phyloP scores from a whole-genome alignment of 2,113 vertebrate genomes.

The Columba janthina region DNA sequence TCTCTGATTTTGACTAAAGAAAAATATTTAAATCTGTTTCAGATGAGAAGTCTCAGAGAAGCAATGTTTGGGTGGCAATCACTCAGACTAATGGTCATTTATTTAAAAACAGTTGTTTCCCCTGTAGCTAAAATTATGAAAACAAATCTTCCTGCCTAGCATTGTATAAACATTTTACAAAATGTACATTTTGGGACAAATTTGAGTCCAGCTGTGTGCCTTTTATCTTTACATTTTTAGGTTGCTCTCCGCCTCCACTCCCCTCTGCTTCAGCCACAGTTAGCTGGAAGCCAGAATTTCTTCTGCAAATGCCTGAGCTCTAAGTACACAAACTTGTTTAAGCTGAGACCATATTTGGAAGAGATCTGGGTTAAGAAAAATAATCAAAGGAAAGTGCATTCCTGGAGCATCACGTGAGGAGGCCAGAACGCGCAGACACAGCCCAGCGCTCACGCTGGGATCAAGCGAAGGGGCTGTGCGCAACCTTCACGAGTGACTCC shows the following conservation, averaged over 20 bases:
- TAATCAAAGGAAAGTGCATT: conserved; percentile 70
- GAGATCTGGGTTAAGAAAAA: conserved; percentile 71
- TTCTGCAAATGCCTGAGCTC: conserved; percentile 43
- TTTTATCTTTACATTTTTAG: conserved; percentile 40
- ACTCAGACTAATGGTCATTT: conserved; percentile 41
- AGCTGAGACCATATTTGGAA: conserved; percentile 70
- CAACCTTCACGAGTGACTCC: rapidly evolving
- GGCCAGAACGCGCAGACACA: neutral
- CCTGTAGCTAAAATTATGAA: conserved; percentile 29
- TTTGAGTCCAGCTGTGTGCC: conserved; percentile 9
- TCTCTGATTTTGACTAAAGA: neutral
- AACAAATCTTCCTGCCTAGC: conserved; percentile 24
- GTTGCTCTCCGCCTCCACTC: neutral
- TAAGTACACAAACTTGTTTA: conserved; percentile 68
- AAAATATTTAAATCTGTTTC: conserved; percentile 45
- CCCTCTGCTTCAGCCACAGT: neutral
- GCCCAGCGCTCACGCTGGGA: neutral
- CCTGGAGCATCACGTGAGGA: conserved; percentile 47
- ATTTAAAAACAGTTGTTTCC: conserved; percentile 58
- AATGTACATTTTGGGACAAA: conserved; percentile 50
- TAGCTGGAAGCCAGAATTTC: conserved; percentile 50
- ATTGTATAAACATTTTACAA: conserved; percentile 33
- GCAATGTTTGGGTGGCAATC: conserved; percentile 37
- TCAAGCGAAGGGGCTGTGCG: neutral
- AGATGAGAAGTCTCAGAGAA: conserved; percentile 25